Percentiles rank a stretch among this genome's conserved stretches.
Evolutionary conservation across 2,797 vertebrate species (phyloP).

Genomic region (Rhinoraja longicauda): DNA sequence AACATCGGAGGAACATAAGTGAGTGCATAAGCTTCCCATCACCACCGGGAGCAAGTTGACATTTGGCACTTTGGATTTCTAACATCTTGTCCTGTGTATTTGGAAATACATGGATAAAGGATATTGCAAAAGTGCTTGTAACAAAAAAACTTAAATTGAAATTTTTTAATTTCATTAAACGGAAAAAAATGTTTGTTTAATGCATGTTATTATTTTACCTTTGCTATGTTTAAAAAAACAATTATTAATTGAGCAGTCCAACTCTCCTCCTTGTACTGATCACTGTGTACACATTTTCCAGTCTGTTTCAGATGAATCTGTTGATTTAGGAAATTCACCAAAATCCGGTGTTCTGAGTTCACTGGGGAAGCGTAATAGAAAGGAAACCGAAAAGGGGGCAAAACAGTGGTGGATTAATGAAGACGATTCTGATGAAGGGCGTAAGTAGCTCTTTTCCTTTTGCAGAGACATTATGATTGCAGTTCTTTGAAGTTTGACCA

Average conservation of each 20-base stretch:
- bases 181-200: too few species aligned
- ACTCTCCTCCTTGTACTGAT: background rate
- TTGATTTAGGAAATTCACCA: constrained; percentile 61
- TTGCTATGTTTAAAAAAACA: background rate
- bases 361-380: constrained; percentile 53
- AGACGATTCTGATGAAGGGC: constrained; percentile 57
- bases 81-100: too few species aligned
- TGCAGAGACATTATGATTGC: background rate
- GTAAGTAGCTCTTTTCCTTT: constrained; percentile 49
- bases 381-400: constrained; percentile 51
- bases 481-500: constrained; percentile 48
- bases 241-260: background rate
- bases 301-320: constrained; percentile 90
- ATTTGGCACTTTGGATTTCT: too few species aligned
- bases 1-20: too few species aligned
- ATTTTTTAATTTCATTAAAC: too few species aligned
- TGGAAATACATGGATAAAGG: too few species aligned
- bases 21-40: too few species aligned
- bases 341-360: constrained; percentile 53
- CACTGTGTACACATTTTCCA: constrained; percentile 47
- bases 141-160: too few species aligned
- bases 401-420: constrained; percentile 65
- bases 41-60: too few species aligned
- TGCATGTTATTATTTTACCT: background rate
- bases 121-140: too few species aligned